Evolutionary conservation across 2,888 invertebrate species (phyloP), one percentile per base, ranked within the genome.

Genomic region (Alsophila aescularia): DNA sequence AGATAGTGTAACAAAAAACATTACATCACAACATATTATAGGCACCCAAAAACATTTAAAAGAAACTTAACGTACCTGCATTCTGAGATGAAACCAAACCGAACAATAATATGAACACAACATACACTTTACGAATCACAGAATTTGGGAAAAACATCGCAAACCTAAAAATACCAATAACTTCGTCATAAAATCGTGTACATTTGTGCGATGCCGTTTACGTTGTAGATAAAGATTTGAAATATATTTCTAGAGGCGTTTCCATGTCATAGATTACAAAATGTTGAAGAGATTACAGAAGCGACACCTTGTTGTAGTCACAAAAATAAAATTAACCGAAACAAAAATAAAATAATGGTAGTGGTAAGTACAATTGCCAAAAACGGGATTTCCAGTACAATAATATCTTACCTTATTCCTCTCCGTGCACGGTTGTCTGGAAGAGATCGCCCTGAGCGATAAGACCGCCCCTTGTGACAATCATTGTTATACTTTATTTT

Each of bases 51-150:
- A 24, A 7, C 24, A 7, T 1, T 10, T 8, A 29, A 10, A 29
- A 21, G 0, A 1, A 29, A 9, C 0, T 2, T 2, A 12, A 56
- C 53, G 51, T 32, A 59, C 58, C 63, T 12, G 24, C 47, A 39
- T 60, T 44, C 21, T 60, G 61, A 21, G 59, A 55, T 0, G 37
- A 41, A 52, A 56, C 39, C 0, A 58, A 37, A 42, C 65, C 53
- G 24, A 48, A 37, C 13, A 50, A 32, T 8, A 57, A 15, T 7
- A 60, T 8, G 44, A 53, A 45, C 40, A 58, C 49, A 34, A 52
- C 9, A 43, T 45, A 58, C 44, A 55, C 29, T 18, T 47, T 42
- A 34, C 2, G 44, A 35, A 4, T 16, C 47, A 45, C 34, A 27
- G 37, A 41, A 32, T 36, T 32, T 27, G 32, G 21, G 15, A 42